Evolutionary conservation across 2,888 invertebrate species (phyloP).

Genomic region (Resseliella maxima): DNA sequence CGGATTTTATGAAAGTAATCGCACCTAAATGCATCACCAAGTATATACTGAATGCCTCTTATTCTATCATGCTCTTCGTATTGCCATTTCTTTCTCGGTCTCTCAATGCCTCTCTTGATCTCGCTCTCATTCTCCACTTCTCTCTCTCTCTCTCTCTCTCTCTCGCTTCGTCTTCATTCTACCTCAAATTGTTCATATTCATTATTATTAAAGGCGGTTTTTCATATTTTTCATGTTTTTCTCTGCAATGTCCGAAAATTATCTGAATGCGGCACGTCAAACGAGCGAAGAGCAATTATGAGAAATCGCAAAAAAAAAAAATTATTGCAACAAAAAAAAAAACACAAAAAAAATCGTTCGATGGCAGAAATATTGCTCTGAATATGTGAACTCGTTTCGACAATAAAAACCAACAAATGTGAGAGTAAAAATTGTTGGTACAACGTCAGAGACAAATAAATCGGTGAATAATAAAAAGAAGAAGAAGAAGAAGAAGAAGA

Average conservation of each 20-base stretch:
- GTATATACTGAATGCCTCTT: not conserved
- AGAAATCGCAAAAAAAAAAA: not conserved
- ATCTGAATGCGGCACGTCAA: slow-evolving; percentile 26
- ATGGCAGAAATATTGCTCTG: slow-evolving; percentile 33
- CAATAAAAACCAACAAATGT: slow-evolving; percentile 9
- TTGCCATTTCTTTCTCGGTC: too few species aligned
- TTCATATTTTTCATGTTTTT: not conserved
- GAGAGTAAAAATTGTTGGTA: slow-evolving; percentile 35
- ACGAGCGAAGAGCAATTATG: not conserved
- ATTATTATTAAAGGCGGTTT: slow-evolving; percentile 9
- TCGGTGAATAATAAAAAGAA: not conserved
- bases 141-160: not conserved
- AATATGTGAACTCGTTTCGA: slow-evolving; percentile 43
- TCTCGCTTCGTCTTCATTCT: not conserved
- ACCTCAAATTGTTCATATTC: not conserved
- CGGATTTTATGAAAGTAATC: slow-evolving; percentile 44
- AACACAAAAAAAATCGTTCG: not conserved
- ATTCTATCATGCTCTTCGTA: too few species aligned
- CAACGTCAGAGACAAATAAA: slow-evolving; percentile 33
- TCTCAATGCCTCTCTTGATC: too few species aligned
- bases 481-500: not conserved
- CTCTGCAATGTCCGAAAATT: not conserved
- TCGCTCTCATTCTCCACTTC: not conserved
- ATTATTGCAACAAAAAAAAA: not conserved
- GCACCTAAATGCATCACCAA: slow-evolving; percentile 12